Evolutionary conservation across 2,113 vertebrate genomes (phyloP), one percentile per base, ranked within the genome.

Genomic region (Tychaedon coryphoeus): DNA sequence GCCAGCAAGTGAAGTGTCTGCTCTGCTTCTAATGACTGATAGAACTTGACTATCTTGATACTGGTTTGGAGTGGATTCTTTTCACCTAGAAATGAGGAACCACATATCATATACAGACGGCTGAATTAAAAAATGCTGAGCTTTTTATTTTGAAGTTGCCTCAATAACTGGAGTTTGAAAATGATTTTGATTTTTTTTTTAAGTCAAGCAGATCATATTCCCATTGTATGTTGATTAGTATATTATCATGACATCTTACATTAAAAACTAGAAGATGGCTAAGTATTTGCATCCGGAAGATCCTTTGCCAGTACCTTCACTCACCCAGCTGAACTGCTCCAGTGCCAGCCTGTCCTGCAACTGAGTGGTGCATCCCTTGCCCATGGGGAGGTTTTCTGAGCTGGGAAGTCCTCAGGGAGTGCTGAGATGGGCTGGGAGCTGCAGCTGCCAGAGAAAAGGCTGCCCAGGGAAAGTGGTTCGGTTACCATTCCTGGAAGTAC

Each of bases 281-380:
- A 75, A 75, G 12, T 31, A 57, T 36, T 71, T 79, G 14, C 11
- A 42, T 62, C 18, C 33, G 34, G 12, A 74, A 54, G 33, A 62
- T n/a, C 8, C 25, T 82, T 74, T 48, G 17, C 13, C 19, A 45
- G 0, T 54, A 20, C 28, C 28, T n/a, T 88, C 14, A 20, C 6
- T 45, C 19, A 16, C 8, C 4, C n/a, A 47, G 10, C 1, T 15
- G n/a, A 47, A 47, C 6, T 61, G n/a, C 14, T 42, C 8, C 11
- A 12, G 29, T 12, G 5, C 40, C 13, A n/a, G 20, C 40, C n/a
- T 29, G 8, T 67, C 16, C 38, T 53, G 25, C 13, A 67, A 10
- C 2, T 3, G 17, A 61, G 19, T 1, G 3, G 6, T 8, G 11
- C 7, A 53, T 67, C 11, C 13, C 19, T 34, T 1, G 0, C 6